Conservation (phyloP, 2,888 invertebrate species). For the Oeneis ivallda region DNA sequence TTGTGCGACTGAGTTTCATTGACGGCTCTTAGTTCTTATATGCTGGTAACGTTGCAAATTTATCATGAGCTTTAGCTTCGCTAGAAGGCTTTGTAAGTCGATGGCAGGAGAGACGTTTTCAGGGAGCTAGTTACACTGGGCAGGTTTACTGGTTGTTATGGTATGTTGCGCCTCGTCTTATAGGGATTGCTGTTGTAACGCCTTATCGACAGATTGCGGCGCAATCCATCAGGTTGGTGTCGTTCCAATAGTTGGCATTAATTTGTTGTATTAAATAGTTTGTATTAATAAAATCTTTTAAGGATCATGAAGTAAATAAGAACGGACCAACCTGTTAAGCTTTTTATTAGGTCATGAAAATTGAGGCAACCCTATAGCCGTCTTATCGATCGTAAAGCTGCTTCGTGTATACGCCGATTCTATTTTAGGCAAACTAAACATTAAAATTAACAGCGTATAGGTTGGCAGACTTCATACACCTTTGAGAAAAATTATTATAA, state of each 20-base stretch:
- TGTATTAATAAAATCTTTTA: slow-evolving; percentile 11
- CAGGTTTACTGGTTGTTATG: slow-evolving; percentile 35
- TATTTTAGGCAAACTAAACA: too few species aligned
- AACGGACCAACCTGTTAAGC: neutral
- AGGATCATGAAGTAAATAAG: neutral
- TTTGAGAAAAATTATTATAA: too few species aligned
- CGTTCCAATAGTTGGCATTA: slow-evolving; percentile 28
- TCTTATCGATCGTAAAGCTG: too few species aligned
- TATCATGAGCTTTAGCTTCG: slow-evolving; percentile 26
- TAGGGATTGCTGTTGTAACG: slow-evolving; percentile 39
- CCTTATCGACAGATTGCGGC: slow-evolving; percentile 38
- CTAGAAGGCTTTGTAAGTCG: slow-evolving; percentile 12
- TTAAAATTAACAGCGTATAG: too few species aligned
- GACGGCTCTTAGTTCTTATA: slow-evolving; percentile 49
- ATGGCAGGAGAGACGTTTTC: slow-evolving; percentile 21
- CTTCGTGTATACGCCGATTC: too few species aligned
- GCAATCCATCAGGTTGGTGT: slow-evolving; percentile 33
- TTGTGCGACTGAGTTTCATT: slow-evolving; percentile 56
- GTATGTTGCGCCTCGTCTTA: slow-evolving; percentile 38
- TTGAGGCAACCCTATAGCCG: too few species aligned
- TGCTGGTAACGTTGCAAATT: slow-evolving; percentile 34
- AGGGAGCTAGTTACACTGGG: slow-evolving; percentile 31
- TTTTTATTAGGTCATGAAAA: too few species aligned
- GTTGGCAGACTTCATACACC: too few species aligned
- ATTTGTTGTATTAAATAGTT: slow-evolving; percentile 22